Conservation (phyloP, 1,140 invertebrate species). For the Brachionus plicatilis region DNA sequence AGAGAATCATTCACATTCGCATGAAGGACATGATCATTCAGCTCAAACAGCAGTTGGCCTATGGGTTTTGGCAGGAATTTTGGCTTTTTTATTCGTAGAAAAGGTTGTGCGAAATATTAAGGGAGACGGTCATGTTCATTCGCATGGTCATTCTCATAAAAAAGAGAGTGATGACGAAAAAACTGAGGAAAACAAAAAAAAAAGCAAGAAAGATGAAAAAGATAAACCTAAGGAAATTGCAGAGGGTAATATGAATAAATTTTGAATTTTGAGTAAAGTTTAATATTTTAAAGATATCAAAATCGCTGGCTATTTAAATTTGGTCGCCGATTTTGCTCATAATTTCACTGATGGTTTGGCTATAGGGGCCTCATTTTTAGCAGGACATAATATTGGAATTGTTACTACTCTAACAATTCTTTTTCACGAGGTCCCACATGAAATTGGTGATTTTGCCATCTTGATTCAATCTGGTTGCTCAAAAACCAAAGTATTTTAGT, state of each 20-base stretch:
- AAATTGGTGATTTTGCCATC: conserved; percentile 97
- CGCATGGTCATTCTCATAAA: conserved; percentile 15
- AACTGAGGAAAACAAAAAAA: not conserved
- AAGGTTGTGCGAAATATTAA: conserved; percentile 69
- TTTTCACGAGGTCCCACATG: conserved; percentile 92
- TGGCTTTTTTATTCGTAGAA: conserved; percentile 82
- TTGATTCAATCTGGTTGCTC: conserved; percentile 85
- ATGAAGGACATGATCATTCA: conserved; percentile 52
- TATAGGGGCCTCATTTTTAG: conserved; percentile 91
- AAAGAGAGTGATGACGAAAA: conserved; percentile 42
- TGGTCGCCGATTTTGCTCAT: conserved; percentile 88
- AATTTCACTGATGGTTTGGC: conserved; percentile 95
- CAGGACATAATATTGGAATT: conserved; percentile 64
- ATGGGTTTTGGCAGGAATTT: conserved; percentile 80
- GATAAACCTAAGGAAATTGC: not conserved
- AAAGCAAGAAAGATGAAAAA: conserved; percentile 39
- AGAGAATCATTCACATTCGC: conserved; percentile 69
- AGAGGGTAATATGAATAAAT: not conserved
- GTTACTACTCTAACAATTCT: conserved; percentile 88
- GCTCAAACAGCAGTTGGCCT: conserved; percentile 76
- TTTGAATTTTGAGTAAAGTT: not conserved
- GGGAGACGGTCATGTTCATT: conserved; percentile 35
- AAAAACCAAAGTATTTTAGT: conserved; percentile 63
- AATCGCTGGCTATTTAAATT: conserved; percentile 84
- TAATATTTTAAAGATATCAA: conserved; percentile 64